phyloP scores from a whole-genome alignment of 2,113 vertebrate species.

The Beaufortia kweichowensis region DNA sequence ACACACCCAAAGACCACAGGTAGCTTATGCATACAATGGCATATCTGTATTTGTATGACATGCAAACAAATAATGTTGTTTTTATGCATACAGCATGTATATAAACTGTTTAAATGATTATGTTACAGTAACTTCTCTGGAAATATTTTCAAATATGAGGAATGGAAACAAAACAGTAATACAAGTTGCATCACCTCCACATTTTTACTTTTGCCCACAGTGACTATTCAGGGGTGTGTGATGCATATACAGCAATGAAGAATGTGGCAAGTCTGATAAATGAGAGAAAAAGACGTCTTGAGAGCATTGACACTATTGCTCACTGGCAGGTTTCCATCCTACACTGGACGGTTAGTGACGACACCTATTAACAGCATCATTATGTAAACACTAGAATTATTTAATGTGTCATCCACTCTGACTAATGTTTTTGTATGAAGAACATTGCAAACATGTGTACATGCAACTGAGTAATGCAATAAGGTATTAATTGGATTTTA shows the following conservation, averaged over 20 bases:
- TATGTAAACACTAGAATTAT: no score
- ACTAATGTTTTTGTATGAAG: not conserved
- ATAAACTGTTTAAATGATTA: not conserved
- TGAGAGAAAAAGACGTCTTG: conserved; percentile 90
- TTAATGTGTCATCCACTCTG: not conserved
- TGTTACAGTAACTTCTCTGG: not conserved
- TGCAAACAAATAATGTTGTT: no score
- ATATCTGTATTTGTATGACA: not conserved
- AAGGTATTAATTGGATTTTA: conserved; percentile 1
- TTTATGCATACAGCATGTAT: no score
- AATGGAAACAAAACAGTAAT: not conserved
- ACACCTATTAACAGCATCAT: not conserved
- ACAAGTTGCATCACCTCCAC: not conserved
- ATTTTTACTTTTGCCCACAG: conserved; percentile 66
- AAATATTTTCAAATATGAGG: not conserved
- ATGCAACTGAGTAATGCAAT: not conserved
- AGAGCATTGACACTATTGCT: conserved; percentile 95
- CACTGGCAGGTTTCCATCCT: conserved; percentile 95
- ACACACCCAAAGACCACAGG: conserved; percentile 93
- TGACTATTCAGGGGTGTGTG: conserved; percentile 84
- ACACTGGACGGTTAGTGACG: conserved; percentile 88
- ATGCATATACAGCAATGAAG: conserved; percentile 94
- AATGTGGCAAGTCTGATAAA: conserved; percentile 96
- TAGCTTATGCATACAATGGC: conserved; percentile 48
- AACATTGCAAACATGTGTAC: no score